phyloP scores from a whole-genome alignment of 2,888 invertebrate genomes.

The Zygothrica quintamaculata region DNA sequence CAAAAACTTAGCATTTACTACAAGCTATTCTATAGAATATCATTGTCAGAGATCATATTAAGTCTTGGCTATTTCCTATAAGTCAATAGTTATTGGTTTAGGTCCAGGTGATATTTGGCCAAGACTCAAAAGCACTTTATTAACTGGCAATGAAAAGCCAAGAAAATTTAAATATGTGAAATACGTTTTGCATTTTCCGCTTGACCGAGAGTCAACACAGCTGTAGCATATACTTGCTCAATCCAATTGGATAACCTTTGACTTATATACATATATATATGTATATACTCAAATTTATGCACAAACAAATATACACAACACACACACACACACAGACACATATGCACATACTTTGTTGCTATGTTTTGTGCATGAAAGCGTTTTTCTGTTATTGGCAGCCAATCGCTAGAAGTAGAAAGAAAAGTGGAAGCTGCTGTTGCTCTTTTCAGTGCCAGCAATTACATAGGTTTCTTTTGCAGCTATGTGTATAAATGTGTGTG shows the following conservation, averaged over 20 bases:
- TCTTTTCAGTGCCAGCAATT: constrained; percentile 52
- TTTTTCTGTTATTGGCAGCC: constrained; percentile 63
- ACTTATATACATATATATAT: constrained; percentile 13
- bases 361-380: constrained; percentile 18
- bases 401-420: constrained; percentile 35
- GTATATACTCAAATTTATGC: too few relatives aligned
- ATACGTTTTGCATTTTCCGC: constrained; percentile 65
- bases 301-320: too few relatives aligned
- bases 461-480: constrained; percentile 33
- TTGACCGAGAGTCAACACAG: constrained; percentile 67
- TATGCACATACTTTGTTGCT: constrained; percentile 8
- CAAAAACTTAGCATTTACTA: too few relatives aligned
- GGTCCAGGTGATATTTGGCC: too few relatives aligned
- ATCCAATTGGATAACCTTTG: constrained; percentile 36
- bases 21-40: too few relatives aligned
- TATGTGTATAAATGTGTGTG: constrained; percentile 17
- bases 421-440: constrained; percentile 30
- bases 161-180: constrained; percentile 55
- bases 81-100: too few relatives aligned
- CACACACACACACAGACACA: constrained; percentile 7
- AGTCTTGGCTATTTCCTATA: too few relatives aligned
- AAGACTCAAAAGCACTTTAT: not conserved
- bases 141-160: constrained; percentile 21
- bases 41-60: too few relatives aligned
- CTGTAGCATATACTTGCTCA: constrained; percentile 29